Conservation (phyloP, 2,888 invertebrate species). For the Choreutis nemorana region DNA sequence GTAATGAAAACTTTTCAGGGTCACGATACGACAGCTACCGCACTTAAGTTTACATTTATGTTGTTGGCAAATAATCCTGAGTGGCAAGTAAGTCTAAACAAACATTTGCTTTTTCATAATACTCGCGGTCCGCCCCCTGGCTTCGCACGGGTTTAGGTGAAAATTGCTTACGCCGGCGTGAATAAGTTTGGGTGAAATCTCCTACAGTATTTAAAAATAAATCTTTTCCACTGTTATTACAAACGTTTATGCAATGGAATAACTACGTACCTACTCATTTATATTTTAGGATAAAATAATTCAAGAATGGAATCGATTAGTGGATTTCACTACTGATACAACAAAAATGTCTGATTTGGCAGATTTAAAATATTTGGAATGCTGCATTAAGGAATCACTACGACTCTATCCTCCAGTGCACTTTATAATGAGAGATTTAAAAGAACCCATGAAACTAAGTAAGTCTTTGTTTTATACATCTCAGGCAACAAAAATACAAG, state of each 20-base stretch:
- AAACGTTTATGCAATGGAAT: too few relatives aligned
- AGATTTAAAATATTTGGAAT: constrained; percentile 68
- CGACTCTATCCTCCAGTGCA: constrained; percentile 69
- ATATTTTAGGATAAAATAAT: constrained; percentile 31
- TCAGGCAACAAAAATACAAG: too few relatives aligned
- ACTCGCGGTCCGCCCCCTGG: too few relatives aligned
- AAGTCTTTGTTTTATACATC: too few relatives aligned
- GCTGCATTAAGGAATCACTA: constrained; percentile 69
- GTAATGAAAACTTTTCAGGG: too few relatives aligned
- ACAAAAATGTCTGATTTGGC: constrained; percentile 57
- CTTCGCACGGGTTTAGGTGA: too few relatives aligned
- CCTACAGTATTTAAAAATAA: too few relatives aligned
- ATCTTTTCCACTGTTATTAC: too few relatives aligned
- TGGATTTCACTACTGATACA: constrained; percentile 38
- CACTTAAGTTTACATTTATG: constrained; percentile 41
- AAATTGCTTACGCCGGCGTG: too few relatives aligned
- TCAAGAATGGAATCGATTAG: constrained; percentile 54
- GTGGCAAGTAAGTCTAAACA: constrained; percentile 21
- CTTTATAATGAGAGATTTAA: constrained; percentile 57
- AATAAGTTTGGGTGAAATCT: too few relatives aligned
- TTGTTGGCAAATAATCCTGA: constrained; percentile 43
- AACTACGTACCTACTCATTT: too few relatives aligned
- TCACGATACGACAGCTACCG: constrained; percentile 57
- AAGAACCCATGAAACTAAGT: constrained; percentile 62
- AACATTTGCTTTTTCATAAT: too few relatives aligned